Evolutionary conservation across 2,113 vertebrate genomes (phyloP).

Genomic region (Gadus macrocephalus): DNA sequence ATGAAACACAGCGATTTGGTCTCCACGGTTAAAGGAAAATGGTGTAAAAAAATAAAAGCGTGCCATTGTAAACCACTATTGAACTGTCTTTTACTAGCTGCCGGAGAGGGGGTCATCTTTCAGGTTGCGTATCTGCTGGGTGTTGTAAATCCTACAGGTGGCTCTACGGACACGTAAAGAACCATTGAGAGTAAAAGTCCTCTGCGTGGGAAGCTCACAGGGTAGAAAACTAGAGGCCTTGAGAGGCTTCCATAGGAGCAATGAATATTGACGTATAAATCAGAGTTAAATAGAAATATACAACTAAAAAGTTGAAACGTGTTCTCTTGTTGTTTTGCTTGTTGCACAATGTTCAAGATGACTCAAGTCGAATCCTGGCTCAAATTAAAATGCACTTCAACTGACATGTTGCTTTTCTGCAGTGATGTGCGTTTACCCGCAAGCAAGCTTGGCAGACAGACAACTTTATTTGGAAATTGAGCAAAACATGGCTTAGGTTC

Average conservation of each 20-base stretch:
- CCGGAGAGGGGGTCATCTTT: slow-evolving; percentile 40
- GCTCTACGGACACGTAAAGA: slow-evolving; percentile 10
- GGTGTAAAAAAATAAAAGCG: not conserved
- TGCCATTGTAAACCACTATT: slow-evolving; percentile 5
- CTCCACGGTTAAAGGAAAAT: too few species aligned
- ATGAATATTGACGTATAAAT: not conserved
- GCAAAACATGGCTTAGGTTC: slow-evolving; percentile 60
- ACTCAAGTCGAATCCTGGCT: slow-evolving; percentile 33
- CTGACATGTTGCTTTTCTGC: slow-evolving; percentile 61
- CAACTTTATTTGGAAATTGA: slow-evolving; percentile 61
- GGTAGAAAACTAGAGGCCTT: too few species aligned
- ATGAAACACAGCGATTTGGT: slow-evolving; percentile 8
- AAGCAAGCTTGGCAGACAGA: slow-evolving; percentile 64
- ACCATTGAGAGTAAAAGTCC: too few species aligned
- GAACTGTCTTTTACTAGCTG: slow-evolving; percentile 32
- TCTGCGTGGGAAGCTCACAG: too few species aligned
- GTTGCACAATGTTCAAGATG: slow-evolving; percentile 37
- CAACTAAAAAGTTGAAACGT: slow-evolving; percentile 26
- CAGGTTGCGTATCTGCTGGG: slow-evolving; percentile 11
- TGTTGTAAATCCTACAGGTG: slow-evolving; percentile 25
- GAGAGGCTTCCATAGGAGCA: too few species aligned
- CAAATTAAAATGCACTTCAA: slow-evolving; percentile 51
- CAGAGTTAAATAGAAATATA: slow-evolving; percentile 18
- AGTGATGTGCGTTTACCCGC: slow-evolving; percentile 45
- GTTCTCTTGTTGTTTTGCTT: slow-evolving; percentile 24